These are phyloP conservation scores for Falco concolor DNA, from an alignment of 2,797 vertebrate species.

Conservation along the genomic window DNA sequence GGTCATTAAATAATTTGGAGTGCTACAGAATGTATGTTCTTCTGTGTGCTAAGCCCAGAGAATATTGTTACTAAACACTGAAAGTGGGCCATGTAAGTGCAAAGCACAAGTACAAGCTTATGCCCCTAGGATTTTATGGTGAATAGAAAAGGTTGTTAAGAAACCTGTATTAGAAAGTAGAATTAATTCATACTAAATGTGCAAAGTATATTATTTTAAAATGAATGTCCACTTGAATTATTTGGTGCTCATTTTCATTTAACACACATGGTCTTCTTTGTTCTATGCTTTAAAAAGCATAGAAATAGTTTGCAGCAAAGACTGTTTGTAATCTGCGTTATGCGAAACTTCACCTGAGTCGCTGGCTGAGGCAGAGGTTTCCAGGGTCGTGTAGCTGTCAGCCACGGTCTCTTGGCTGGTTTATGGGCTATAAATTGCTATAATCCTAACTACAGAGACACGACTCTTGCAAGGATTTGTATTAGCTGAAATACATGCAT, in stretches of 20 bases:
- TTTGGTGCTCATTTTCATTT: background rate
- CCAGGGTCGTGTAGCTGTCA: background rate
- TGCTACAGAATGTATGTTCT: conserved; percentile 1
- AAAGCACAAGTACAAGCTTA: background rate
- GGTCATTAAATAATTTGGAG: conserved; percentile 44
- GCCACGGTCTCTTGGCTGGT: background rate
- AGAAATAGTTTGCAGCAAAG: background rate
- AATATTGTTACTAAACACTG: background rate
- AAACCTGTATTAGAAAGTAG: background rate
- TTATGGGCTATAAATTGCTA: background rate
- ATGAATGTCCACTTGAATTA: background rate
- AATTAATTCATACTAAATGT: background rate
- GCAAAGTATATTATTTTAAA: background rate
- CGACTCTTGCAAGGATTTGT: background rate
- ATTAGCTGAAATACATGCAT: background rate
- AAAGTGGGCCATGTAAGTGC: background rate
- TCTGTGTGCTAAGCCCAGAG: background rate
- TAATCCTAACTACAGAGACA: background rate
- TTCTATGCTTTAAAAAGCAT: background rate
- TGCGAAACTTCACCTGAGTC: background rate
- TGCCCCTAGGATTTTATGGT: background rate
- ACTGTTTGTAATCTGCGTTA: accelerated
- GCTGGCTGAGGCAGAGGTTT: background rate
- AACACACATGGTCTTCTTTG: accelerated
- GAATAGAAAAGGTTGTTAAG: background rate